These are phyloP conservation scores for Rhadina sibilatrix DNA, from an alignment of 2,113 vertebrate genomes.

Conservation along the genomic window DNA sequence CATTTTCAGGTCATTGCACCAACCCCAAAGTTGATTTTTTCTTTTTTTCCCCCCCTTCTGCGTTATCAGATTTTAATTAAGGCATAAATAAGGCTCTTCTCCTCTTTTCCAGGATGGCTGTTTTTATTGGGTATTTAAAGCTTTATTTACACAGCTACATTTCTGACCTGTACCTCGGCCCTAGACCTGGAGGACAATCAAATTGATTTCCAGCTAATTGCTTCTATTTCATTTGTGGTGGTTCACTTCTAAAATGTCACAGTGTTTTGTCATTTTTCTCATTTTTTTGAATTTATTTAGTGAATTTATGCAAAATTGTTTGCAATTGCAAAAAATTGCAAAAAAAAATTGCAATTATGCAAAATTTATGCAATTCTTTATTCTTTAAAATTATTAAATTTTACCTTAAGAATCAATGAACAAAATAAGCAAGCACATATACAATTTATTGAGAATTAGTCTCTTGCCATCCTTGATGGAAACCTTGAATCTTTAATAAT, in stretches of 20 bases:
- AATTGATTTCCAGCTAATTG: conserved; percentile 17
- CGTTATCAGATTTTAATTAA: neutral
- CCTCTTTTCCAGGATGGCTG: neutral
- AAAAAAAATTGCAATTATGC: no score
- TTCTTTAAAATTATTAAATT: neutral
- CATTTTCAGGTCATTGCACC: neutral
- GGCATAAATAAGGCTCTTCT: neutral
- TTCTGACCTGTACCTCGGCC: neutral
- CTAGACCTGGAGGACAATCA: neutral
- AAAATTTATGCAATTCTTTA: no score
- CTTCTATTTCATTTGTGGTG: neutral
- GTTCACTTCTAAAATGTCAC: neutral
- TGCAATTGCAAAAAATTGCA: no score
- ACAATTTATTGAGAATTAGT: neutral
- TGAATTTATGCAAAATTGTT: neutral
- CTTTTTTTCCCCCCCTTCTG: accelerated
- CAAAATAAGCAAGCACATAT: accelerated
- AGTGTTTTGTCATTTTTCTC: neutral
- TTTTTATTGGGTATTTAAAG: neutral
- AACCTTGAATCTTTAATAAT: neutral
- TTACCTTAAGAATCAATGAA: neutral
- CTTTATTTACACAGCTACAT: neutral
- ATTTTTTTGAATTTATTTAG: neutral
- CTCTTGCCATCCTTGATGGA: neutral
- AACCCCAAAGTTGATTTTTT: neutral